These are phyloP conservation scores for Notodonta ziczac DNA, from an alignment of 2,888 invertebrate genomes.

Conservation along the genomic window DNA sequence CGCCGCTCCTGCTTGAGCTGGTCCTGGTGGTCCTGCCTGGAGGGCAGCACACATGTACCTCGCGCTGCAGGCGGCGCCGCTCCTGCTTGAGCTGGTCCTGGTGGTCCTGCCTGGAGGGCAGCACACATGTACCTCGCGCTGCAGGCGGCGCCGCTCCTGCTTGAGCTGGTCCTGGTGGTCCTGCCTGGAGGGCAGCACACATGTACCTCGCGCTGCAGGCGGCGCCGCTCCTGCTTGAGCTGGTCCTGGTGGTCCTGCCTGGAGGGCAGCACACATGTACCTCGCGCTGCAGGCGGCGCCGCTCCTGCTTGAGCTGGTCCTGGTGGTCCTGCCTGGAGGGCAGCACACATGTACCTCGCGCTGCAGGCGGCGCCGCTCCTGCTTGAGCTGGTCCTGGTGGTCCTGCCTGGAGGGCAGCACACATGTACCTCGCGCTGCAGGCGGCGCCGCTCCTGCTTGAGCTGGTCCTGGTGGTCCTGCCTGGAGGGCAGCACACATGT, in stretches of 20 bases:
- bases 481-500: constrained; percentile 95
- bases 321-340: constrained; percentile 96
- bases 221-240: constrained; percentile 97
- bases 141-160: no score
- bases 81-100: constrained; percentile 98
- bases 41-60: no score
- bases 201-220: no score
- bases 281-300: no score
- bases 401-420: constrained; percentile 96
- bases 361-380: no score
- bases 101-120: constrained; percentile 95
- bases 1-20: constrained; percentile 98
- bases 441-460: constrained; percentile 98
- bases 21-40: constrained; percentile 96
- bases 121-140: no score
- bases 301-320: constrained; percentile 97
- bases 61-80: no score
- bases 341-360: no score
- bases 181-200: constrained; percentile 94
- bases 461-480: constrained; percentile 96
- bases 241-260: constrained; percentile 97
- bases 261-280: constrained; percentile 94
- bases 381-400: constrained; percentile 96
- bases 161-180: constrained; percentile 98
- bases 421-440: no score